phyloP scores from a whole-genome alignment of 2,113 vertebrate genomes.

The Oreochromis aureus region DNA sequence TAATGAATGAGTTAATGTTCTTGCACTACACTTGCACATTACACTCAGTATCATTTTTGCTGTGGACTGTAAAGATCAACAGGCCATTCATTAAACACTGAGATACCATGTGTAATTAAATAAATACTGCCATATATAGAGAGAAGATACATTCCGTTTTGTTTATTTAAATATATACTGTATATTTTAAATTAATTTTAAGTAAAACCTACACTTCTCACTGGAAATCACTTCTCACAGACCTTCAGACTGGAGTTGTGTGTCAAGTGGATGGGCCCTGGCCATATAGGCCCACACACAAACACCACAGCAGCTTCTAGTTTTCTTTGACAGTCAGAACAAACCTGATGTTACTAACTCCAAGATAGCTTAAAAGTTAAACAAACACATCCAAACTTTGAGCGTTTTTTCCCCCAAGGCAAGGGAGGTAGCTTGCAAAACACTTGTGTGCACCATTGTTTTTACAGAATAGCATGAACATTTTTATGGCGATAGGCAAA shows the following conservation, averaged over 20 bases:
- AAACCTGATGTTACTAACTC: background rate
- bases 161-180: background rate
- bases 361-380: background rate
- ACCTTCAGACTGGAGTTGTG: background rate
- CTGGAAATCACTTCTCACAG: background rate
- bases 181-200: background rate
- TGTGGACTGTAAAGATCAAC: background rate
- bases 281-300: background rate
- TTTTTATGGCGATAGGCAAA: background rate
- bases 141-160: background rate
- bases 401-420: rapidly evolving
- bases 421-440: background rate
- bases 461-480: background rate
- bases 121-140: background rate
- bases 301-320: background rate
- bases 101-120: background rate
- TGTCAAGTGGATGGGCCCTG: background rate
- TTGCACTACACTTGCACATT: background rate
- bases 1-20: background rate
- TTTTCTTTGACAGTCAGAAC: background rate
- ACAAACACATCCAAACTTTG: background rate
- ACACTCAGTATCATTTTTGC: background rate
- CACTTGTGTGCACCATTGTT: background rate
- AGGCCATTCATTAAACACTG: background rate
- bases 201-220: background rate